Evolutionary conservation across 2,797 vertebrate species (phyloP), one percentile per base, ranked within the genome.

Genomic region (Triplophysa bombifrons): DNA sequence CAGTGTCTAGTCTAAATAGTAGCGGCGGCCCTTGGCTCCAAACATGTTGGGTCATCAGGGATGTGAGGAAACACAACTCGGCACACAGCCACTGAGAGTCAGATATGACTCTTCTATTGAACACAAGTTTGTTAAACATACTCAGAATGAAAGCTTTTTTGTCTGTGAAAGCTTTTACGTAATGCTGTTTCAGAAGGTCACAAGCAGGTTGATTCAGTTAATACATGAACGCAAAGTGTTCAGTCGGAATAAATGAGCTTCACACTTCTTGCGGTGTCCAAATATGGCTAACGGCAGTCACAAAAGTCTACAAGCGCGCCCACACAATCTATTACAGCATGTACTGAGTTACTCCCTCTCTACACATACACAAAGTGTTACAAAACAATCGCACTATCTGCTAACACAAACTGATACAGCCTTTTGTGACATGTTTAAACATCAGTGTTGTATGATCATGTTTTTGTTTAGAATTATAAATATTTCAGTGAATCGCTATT

Each of bases 1-100:
- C 65, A 25, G 63, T 74, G 10, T 76, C 64, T 70, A 81, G 79
- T 70, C 69, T 84, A 81, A 81, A 78, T 38, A 81, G 1, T 44
- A 38, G 66, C 60, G 66, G 13, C 1, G 1, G 67, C 58, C 34
- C 41, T 25, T 19, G 67, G 27, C 48, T 70, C 14, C 46, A 63
- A 68, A 71, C 30, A 44, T 66, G 34, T 66, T 38, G 25, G 19
- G 41, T 65, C 30, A 64, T 50, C 61, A n/a, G 5, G 44, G 68
- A 56, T 50, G 68, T 72, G 12, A 67, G 48, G 63, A 76, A 77
- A 67, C n/a, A 60, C n/a, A 17, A n/a, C 22, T 73, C 25, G 11
- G 44, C 27, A 56, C 44, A 34, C 9, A 67, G 61, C 53, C 41
- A 60, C 30, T 44, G 13, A 4, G 10, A 73, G 20, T 3, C 44